Evolutionary conservation across 1,140 invertebrate species (phyloP), one percentile per base, ranked within the genome.

Genomic region (Sitodiplosis mosellana): DNA sequence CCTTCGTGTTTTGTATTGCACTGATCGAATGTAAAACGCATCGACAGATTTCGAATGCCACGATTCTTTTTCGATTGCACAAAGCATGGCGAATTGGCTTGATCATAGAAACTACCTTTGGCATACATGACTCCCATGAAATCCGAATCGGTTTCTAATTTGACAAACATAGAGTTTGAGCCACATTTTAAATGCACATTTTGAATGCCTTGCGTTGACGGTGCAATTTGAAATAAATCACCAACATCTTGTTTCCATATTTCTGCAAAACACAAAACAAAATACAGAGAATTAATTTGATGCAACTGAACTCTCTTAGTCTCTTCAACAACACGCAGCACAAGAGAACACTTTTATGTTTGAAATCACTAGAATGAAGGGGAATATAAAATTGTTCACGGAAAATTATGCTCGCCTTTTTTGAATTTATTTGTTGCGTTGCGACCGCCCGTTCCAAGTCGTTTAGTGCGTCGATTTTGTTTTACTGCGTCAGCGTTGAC

Each of bases 111-210:
- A 48, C 67, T 75, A 15, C 74, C 74, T 45, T 71, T 63, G 0
- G 74, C 77, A 51, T 77, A 77, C 58, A 77, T 70, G 0, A 76
- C 73, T 2, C 75, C 75, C 4, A 65, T 64, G 53, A 77, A 77
- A 34, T 74, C 68, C 14, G 74, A 65, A 10, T 71, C 67, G 1
- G 69, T 73, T 52, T 63, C 62, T 15, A 77, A 52, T 42, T 69
- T 59, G 1, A 74, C 60, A 45, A 62, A 60, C 72, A 75, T 74
- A 3, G 64, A 67, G 49, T 74, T 65, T 10, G 68, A 65, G n/a
- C 67, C 70, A 37, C 72, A 75, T 50, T 68, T 63, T 8, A 74
- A 54, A 48, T 67, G 66, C 0, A 74, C 70, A 43, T 59, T 63
- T 53, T 72, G 65, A 49, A 73, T 72, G 5, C 71, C 72, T 43